Conservation (phyloP, 2,113 vertebrate genomes). For the Varanus salvator region DNA sequence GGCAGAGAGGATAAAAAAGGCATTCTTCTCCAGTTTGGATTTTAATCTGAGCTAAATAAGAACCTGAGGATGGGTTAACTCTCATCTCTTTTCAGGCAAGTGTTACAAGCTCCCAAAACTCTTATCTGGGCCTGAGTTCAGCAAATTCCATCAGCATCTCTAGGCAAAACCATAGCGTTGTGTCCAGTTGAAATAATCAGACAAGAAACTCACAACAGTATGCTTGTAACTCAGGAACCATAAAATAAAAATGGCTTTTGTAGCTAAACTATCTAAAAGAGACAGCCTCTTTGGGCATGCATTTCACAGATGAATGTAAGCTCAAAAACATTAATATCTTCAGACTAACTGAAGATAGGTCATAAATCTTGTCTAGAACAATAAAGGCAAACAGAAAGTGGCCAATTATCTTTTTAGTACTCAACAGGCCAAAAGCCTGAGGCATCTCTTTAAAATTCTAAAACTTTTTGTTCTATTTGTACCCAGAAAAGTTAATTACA, state of each 20-base stretch:
- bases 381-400: constrained; percentile 62
- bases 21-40: background rate
- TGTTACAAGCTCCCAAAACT: background rate
- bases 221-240: background rate
- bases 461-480: background rate
- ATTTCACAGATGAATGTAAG: constrained; percentile 40
- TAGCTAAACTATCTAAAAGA: constrained; percentile 50
- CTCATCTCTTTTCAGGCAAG: background rate
- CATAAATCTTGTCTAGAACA: constrained; percentile 41
- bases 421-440: constrained; percentile 20
- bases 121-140: background rate
- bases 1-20: background rate
- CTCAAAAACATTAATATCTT: constrained; percentile 10
- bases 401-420: constrained; percentile 55
- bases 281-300: constrained; percentile 33
- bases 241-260: constrained; percentile 39
- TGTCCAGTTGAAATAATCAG: too few relatives aligned
- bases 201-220: background rate
- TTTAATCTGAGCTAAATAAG: background rate
- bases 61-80: background rate
- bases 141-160: background rate
- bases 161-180: background rate
- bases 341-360: constrained; percentile 40
- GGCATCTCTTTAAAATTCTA: background rate
- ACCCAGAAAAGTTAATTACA: background rate